Percentiles rank a stretch among this genome's conserved stretches.
phyloP scores from a whole-genome alignment of 2,797 vertebrate species.

The Chrosomus eos region DNA sequence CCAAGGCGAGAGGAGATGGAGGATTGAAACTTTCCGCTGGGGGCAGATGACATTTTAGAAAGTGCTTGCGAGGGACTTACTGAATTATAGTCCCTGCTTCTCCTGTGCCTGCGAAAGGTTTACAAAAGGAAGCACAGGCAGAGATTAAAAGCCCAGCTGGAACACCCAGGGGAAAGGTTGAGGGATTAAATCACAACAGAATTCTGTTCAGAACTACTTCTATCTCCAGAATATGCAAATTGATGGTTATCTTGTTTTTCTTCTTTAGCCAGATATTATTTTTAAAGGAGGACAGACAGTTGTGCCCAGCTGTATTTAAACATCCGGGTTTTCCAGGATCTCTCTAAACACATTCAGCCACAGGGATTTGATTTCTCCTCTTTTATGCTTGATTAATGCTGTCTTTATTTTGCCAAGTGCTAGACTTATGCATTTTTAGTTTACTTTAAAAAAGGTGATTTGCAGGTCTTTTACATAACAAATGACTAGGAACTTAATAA shows the following conservation, averaged over 20 bases:
- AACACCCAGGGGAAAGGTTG: constrained; percentile 1
- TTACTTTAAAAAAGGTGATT: background rate
- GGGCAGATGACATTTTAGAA: constrained; percentile 35
- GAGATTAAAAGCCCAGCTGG: constrained; percentile 37
- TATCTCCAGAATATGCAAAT: background rate
- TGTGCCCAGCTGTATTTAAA: background rate
- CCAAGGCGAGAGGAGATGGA: constrained; percentile 63
- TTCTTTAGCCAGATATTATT: background rate
- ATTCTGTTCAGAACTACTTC: background rate
- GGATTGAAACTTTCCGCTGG: constrained; percentile 43
- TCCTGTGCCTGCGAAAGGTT: constrained; percentile 19
- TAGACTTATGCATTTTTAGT: background rate
- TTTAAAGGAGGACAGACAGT: background rate
- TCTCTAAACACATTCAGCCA: background rate
- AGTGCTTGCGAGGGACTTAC: constrained; percentile 42
- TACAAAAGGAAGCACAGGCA: constrained; percentile 46
- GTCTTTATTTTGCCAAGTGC: background rate
- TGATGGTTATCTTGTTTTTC: background rate
- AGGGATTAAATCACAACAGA: constrained; percentile 38
- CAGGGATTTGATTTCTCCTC: constrained; percentile 28
- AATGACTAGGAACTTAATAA: background rate
- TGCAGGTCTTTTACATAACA: background rate
- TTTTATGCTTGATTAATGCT: constrained; percentile 66
- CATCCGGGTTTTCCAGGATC: background rate
- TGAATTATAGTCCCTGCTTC: constrained; percentile 26